Conservation (phyloP, 1,140 invertebrate genomes). For the Heliconius hewitsoni region DNA sequence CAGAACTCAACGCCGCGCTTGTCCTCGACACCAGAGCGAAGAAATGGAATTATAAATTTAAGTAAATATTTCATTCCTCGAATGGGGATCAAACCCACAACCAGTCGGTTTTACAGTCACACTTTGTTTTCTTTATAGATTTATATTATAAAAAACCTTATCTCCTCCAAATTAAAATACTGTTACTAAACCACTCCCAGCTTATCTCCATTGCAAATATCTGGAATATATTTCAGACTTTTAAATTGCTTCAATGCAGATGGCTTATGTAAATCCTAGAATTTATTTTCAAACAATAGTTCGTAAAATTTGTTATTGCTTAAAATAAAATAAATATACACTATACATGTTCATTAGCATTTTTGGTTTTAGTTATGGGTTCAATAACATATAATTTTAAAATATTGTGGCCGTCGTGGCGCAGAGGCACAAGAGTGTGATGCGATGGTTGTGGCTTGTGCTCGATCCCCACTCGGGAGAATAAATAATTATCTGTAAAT, state of each 20-base stretch:
- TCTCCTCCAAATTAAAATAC: neutral
- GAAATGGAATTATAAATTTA: too few relatives aligned
- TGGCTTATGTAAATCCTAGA: conserved; percentile 10
- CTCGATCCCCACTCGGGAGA: too few relatives aligned
- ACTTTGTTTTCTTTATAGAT: too few relatives aligned
- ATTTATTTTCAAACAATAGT: conserved; percentile 13
- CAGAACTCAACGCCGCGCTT: too few relatives aligned
- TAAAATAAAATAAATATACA: neutral
- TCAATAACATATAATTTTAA: neutral
- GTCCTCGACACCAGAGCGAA: too few relatives aligned
- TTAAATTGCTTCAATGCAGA: conserved; percentile 11
- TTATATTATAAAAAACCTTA: neutral
- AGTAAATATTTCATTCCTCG: too few relatives aligned
- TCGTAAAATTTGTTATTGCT: neutral
- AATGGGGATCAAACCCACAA: too few relatives aligned
- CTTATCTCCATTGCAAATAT: conserved; percentile 15
- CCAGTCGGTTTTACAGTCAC: too few relatives aligned
- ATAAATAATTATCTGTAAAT: too few relatives aligned
- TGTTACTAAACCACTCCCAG: neutral
- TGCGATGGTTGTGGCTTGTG: too few relatives aligned
- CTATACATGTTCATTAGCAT: neutral
- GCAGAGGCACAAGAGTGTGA: too few relatives aligned
- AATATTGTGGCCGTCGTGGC: too few relatives aligned
- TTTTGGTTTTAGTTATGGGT: neutral
- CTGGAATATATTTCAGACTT: conserved; percentile 9